Evolutionary conservation across 64 coral and sea anemone genomes (phyloP).

Genomic region (Acropora yongei): DNA sequence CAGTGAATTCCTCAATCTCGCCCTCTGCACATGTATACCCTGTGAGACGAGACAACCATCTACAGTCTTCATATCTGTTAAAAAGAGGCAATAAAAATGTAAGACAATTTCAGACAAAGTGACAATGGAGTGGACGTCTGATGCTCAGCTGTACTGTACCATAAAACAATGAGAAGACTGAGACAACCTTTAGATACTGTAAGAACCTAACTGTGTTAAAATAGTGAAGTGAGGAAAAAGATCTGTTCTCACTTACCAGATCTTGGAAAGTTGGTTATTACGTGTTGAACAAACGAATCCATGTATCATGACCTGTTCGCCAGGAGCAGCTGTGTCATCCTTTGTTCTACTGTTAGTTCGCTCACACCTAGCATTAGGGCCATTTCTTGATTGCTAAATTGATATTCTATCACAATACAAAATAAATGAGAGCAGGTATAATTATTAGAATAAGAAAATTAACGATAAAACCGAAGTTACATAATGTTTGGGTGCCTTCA

Average conservation of each 20-base stretch:
- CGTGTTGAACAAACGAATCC: slow-evolving; percentile 32
- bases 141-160: not conserved
- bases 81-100: not conserved
- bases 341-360: slow-evolving; percentile 51
- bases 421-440: not conserved
- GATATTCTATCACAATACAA: slow-evolving; percentile 49
- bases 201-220: not conserved
- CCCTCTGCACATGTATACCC: slow-evolving; percentile 50
- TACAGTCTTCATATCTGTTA: slow-evolving; percentile 65
- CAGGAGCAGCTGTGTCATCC: slow-evolving; percentile 44
- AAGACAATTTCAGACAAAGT: not conserved
- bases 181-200: too few species aligned
- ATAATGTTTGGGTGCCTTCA: not conserved
- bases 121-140: not conserved
- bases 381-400: slow-evolving; percentile 64
- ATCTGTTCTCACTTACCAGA: slow-evolving; percentile 33
- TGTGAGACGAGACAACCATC: slow-evolving; percentile 52
- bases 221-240: not conserved
- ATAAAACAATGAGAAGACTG: not conserved
- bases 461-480: not conserved
- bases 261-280: slow-evolving; percentile 49
- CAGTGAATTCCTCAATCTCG: slow-evolving; percentile 48
- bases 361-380: slow-evolving; percentile 75
- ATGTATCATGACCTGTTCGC: slow-evolving; percentile 48
- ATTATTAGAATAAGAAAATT: not conserved